A percentile compares a stretch with the other conserved stretches of the same genome.
Evolutionary conservation across 1,140 invertebrate species (phyloP).

Genomic region (Drosophila oshimai): DNA sequence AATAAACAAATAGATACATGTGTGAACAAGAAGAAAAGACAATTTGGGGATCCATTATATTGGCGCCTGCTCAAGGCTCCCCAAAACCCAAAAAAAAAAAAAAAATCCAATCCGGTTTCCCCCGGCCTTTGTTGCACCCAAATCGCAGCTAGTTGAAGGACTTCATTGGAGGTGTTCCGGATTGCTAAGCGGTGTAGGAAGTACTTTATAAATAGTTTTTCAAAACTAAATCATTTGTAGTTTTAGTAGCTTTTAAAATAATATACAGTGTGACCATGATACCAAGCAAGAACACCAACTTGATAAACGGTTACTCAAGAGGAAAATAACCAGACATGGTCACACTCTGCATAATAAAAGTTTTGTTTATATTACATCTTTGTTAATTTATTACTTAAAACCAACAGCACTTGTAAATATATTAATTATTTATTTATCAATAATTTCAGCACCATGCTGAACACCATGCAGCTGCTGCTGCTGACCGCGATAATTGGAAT

Average conservation of each 20-base stretch:
- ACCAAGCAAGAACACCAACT: too few species aligned
- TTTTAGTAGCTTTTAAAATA: too few species aligned
- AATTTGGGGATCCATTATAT: slow-evolving; percentile 9
- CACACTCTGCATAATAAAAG: too few species aligned
- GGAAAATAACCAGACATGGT: too few species aligned
- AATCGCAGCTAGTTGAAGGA: slow-evolving; percentile 7
- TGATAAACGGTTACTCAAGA: too few species aligned
- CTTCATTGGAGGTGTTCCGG: neutral
- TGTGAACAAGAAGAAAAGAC: slow-evolving; percentile 36
- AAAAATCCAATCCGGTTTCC: slow-evolving; percentile 2
- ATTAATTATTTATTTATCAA: neutral
- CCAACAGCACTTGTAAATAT: too few species aligned
- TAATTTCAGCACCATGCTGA: slow-evolving; percentile 1
- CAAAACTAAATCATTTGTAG: too few species aligned
- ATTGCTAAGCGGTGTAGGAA: neutral
- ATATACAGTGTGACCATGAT: too few species aligned
- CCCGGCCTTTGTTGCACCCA: slow-evolving; percentile 1
- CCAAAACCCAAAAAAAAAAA: neutral
- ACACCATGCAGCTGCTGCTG: slow-evolving; percentile 1
- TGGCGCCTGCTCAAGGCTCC: slow-evolving; percentile 33
- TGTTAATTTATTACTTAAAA: too few species aligned
- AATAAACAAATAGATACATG: slow-evolving; percentile 25
- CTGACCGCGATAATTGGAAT: neutral
- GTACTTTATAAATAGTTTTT: too few species aligned
- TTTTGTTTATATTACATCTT: too few species aligned